Evolutionary conservation across 2,113 vertebrate species (phyloP).

Genomic region (Aix galericulata): DNA sequence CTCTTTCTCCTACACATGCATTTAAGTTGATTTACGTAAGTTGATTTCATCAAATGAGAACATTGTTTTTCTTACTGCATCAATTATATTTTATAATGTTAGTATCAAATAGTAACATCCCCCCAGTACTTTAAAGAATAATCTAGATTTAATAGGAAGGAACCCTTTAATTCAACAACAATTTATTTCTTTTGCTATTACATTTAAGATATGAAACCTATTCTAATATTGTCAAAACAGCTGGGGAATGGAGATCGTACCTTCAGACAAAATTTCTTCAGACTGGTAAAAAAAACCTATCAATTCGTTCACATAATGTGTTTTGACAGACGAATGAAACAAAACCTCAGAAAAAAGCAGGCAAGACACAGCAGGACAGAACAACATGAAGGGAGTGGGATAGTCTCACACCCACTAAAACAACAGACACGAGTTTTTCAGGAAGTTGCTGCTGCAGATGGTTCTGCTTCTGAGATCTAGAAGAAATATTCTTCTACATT

Average conservation of each 20-base stretch:
- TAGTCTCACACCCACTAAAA: background rate
- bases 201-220: background rate
- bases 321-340: background rate
- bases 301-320: background rate
- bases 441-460: background rate
- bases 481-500: background rate
- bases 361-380: background rate
- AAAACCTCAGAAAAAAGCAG: background rate
- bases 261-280: background rate
- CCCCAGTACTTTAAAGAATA: background rate
- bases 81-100: background rate
- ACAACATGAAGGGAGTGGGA: background rate
- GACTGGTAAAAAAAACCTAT: background rate
- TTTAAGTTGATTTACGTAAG: fast-evolving
- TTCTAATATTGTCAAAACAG: background rate
- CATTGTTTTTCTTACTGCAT: background rate
- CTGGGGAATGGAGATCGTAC: background rate
- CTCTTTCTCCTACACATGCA: background rate
- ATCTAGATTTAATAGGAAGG: background rate
- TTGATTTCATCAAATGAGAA: background rate
- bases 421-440: background rate
- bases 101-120: background rate
- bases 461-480: background rate
- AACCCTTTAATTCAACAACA: background rate
- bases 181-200: background rate